Conservation (phyloP, 1,140 invertebrate genomes). For the Rhagoletis zephyria region DNA sequence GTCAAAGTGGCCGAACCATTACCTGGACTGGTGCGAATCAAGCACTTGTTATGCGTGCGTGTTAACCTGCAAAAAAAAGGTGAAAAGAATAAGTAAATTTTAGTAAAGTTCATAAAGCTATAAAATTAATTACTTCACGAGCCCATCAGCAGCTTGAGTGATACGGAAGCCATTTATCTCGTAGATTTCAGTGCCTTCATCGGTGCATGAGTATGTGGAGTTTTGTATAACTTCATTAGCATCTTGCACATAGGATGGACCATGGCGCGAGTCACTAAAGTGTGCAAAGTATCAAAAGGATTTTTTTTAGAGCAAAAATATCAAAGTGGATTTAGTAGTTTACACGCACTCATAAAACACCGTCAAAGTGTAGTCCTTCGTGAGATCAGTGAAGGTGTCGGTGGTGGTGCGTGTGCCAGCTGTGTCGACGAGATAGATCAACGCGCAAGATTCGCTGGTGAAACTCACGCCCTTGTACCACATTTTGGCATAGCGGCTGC, state of each 20-base stretch:
- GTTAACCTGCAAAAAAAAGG: conserved; percentile 76
- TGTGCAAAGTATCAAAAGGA: not conserved
- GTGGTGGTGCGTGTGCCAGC: conserved; percentile 89
- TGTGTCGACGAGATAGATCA: conserved; percentile 88
- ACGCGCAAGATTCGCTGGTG: conserved; percentile 85
- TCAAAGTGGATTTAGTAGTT: not conserved
- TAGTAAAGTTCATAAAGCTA: too few relatives aligned
- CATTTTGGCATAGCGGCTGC: conserved; percentile 85
- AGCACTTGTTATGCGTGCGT: conserved; percentile 86
- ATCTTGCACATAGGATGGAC: conserved; percentile 80
- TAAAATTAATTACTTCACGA: conserved; percentile 78
- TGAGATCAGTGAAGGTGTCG: conserved; percentile 86
- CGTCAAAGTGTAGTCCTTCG: conserved; percentile 84
- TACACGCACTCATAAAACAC: conserved; percentile 81
- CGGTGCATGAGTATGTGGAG: conserved; percentile 83
- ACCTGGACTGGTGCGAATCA: conserved; percentile 84
- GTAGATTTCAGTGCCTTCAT: conserved; percentile 87
- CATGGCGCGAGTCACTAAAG: conserved; percentile 79
- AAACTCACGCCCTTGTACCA: conserved; percentile 92
- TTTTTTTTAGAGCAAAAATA: not conserved
- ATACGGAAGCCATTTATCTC: conserved; percentile 87
- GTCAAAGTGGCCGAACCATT: conserved; percentile 87
- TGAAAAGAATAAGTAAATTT: too few relatives aligned
- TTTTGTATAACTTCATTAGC: conserved; percentile 79
- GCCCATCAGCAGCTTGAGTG: conserved; percentile 85